phyloP scores from a whole-genome alignment of 2,797 vertebrate species.

The Sebastes matsubarae region DNA sequence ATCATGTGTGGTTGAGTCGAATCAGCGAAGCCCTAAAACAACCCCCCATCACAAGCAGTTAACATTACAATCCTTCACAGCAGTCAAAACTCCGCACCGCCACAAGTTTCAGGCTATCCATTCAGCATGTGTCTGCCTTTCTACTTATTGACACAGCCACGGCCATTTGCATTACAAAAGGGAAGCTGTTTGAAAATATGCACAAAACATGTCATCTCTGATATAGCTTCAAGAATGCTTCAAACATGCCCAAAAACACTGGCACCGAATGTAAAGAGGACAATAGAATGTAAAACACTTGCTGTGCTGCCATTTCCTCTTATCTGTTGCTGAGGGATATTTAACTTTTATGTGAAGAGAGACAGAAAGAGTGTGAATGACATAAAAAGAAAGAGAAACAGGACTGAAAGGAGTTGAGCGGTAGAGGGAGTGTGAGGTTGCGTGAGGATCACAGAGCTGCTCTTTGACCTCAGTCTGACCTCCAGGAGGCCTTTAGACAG shows the following conservation, averaged over 20 bases:
- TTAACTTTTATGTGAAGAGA: constrained; percentile 37
- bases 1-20: constrained; percentile 56
- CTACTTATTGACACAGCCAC: constrained; percentile 71
- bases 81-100: constrained; percentile 61
- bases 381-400: constrained; percentile 10
- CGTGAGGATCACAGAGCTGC: constrained; percentile 56
- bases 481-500: constrained; percentile 49
- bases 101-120: constrained; percentile 64
- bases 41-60: constrained; percentile 77
- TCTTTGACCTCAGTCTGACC: constrained; percentile 69
- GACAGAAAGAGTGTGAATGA: constrained; percentile 1
- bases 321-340: constrained; percentile 65
- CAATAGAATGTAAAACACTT: constrained; percentile 49
- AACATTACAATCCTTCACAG: constrained; percentile 79
- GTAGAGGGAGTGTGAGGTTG: constrained; percentile 6
- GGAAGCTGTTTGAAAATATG: constrained; percentile 70
- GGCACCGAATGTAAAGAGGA: constrained; percentile 42
- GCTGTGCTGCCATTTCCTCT: constrained; percentile 43
- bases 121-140: constrained; percentile 61
- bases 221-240: constrained; percentile 73
- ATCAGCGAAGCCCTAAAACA: constrained; percentile 75
- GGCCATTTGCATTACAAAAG: constrained; percentile 80
- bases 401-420: constrained; percentile 7
- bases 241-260: constrained; percentile 65
- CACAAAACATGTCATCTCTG: constrained; percentile 77